Base-by-base conservation (phyloP, 2,888 invertebrate genomes). In the Cheilosia vulpina region DNA sequence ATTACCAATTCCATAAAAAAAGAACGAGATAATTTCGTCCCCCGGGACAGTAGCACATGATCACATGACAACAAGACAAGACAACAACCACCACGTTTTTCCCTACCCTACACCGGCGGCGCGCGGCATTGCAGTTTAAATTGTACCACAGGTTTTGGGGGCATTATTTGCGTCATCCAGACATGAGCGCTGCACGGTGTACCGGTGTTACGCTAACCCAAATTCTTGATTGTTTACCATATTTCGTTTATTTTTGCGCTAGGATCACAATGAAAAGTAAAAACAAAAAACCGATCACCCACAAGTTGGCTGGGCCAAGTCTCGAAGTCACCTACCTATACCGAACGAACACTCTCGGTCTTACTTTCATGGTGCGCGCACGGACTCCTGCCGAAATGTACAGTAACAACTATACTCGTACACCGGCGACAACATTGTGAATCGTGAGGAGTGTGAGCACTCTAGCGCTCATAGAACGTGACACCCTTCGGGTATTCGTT, bases 1-100 rank as follows among this genome's bases (percentile, higher is more conserved):
- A 69, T 75, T 71, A 78, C 65, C 68, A 79, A 84, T 79, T 79
- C 75, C 45, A 9, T 41, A 11, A 34, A 34, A 57, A 57, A 57
- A 71, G 53, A 72, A 81, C 81, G 57, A 85, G 81, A 85, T 85
- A 81, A 85, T 85, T 81, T 81, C 72, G 75, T 72, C 85, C 85
- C 72, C 81, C 72, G 76, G 85, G 85, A 85, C 85, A 81, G 85
- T 77, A 85, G 85, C 85, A 85, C 81, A 84, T 71, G 69, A 84
- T 66, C 60, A 85, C 85, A 85, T 76, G 81, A 85, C 85, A 85
- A 84, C 69, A 69, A 85, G 84, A 80, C 80, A 85, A 85, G 80
- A 71, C 76, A 80, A 52, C 31, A 80, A 52, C 31, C 77, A 78
- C 69, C 60, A 57, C 69, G 62, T 63, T 72, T 71, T 71, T 63